Evolutionary conservation across 2,888 invertebrate genomes (phyloP).

Genomic region (Trissolcus brochymenae): DNA sequence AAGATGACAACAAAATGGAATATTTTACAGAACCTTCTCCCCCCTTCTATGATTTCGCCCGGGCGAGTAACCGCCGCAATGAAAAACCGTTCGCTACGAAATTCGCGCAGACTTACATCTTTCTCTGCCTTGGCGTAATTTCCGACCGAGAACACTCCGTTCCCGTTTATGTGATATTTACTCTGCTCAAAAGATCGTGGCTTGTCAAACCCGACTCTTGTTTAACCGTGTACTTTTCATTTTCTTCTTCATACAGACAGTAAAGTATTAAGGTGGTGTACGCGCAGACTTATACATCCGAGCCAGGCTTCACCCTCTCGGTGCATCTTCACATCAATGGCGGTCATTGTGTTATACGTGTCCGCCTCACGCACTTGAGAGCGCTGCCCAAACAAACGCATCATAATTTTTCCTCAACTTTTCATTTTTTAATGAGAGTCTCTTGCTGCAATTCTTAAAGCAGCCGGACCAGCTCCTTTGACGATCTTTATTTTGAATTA

Average conservation of each 20-base stretch:
- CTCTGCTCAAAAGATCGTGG: constrained; percentile 39
- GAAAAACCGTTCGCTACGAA: not conserved
- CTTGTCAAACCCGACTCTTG: constrained; percentile 34
- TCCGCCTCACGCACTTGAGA: constrained; percentile 18
- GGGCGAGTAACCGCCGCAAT: not conserved
- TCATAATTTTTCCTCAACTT: constrained; percentile 22
- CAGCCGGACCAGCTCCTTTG: not conserved
- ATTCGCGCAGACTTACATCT: not conserved
- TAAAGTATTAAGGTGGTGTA: constrained; percentile 25
- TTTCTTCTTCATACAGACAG: constrained; percentile 46
- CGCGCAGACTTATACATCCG: constrained; percentile 24
- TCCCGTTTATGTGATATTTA: constrained; percentile 31
- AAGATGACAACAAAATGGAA: constrained; percentile 5
- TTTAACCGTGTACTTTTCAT: constrained; percentile 49
- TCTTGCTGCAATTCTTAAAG: not conserved
- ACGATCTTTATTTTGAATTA: no score
- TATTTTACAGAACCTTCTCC: not conserved
- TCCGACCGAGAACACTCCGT: constrained; percentile 2
- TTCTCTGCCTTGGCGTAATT: constrained; percentile 15
- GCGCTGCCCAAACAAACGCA: constrained; percentile 8
- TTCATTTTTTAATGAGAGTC: constrained; percentile 4
- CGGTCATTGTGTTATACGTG: constrained; percentile 36
- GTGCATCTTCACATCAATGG: constrained; percentile 28
- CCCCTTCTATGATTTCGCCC: not conserved
- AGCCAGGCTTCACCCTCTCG: constrained; percentile 11